A percentile compares a stretch with the other conserved stretches of the same genome.
Conservation (phyloP, 2,888 invertebrate genomes). For the Polydesmus complanatus region DNA sequence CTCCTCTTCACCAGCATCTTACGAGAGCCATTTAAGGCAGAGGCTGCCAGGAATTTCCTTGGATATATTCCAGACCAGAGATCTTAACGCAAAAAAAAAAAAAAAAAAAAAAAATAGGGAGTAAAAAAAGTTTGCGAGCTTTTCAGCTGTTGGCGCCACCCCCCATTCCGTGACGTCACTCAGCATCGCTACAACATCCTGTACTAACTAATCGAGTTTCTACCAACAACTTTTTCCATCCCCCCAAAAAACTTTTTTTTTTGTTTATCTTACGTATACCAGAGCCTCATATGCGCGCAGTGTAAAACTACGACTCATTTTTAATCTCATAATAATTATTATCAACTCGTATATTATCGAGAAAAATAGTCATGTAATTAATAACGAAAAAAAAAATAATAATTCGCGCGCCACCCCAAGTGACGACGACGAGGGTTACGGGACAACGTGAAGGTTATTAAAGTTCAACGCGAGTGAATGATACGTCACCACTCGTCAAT, state of each 20-base stretch:
- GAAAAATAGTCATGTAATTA: too few relatives aligned
- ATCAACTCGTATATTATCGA: too few relatives aligned
- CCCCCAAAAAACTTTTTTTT: neutral
- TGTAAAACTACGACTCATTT: too few relatives aligned
- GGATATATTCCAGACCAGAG: neutral
- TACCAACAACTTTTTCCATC: neutral
- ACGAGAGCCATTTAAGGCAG: neutral
- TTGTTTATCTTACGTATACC: neutral
- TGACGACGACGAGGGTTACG: neutral
- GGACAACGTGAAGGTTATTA: neutral
- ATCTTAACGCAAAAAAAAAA: too few relatives aligned
- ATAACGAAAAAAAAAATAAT: neutral
- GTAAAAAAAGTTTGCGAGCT: too few relatives aligned
- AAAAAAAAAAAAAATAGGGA: too few relatives aligned
- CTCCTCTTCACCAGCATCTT: neutral
- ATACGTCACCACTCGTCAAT: neutral
- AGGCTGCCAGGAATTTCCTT: neutral
- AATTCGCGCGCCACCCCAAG: neutral
- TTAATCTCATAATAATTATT: too few relatives aligned
- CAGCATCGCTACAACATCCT: neutral
- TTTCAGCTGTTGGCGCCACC: too few relatives aligned
- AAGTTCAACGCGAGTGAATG: neutral
- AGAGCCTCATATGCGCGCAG: neutral
- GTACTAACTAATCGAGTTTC: neutral
- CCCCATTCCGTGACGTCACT: neutral